A percentile compares a stretch with the other conserved stretches of the same genome.
Conservation (phyloP, 2,797 vertebrate genomes). For the Basileuterus tristriatus region DNA sequence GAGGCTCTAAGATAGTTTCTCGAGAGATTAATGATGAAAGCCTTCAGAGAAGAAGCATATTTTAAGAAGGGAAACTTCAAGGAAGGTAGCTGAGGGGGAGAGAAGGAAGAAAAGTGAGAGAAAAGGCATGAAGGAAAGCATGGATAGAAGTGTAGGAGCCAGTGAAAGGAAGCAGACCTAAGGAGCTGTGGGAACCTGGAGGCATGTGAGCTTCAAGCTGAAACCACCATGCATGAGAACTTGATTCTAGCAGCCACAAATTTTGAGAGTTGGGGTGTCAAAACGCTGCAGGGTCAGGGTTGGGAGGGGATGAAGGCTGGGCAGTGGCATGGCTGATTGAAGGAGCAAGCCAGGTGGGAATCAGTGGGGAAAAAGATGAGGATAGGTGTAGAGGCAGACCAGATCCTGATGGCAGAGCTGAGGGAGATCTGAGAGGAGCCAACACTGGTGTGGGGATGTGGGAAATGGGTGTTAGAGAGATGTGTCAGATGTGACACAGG, state of each 20-base stretch:
- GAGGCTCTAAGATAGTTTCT: constrained; percentile 38
- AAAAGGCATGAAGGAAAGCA: constrained; percentile 16
- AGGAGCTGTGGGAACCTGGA: background rate
- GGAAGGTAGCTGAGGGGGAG: constrained; percentile 20
- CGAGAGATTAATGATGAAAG: constrained; percentile 63
- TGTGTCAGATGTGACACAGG: background rate
- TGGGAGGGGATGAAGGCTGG: background rate
- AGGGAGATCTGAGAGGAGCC: background rate
- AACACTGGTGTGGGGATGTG: background rate
- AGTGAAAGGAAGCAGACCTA: background rate
- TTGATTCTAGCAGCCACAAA: background rate
- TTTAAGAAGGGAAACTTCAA: constrained; percentile 59
- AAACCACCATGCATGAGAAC: background rate
- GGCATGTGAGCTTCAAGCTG: background rate
- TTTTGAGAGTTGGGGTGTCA: background rate
- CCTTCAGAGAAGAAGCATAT: constrained; percentile 26
- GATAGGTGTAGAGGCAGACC: background rate
- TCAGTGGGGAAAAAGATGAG: background rate
- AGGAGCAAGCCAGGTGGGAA: background rate
- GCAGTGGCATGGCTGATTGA: background rate
- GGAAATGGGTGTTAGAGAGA: constrained; percentile 4
- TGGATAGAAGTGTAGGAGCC: background rate
- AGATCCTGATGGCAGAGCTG: background rate
- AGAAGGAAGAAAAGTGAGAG: background rate
- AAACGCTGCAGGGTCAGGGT: rapidly evolving